Percentiles rank a stretch among this genome's conserved stretches.
phyloP scores from a whole-genome alignment of 2,113 vertebrate species.

The Zosterops hypoxanthus region DNA sequence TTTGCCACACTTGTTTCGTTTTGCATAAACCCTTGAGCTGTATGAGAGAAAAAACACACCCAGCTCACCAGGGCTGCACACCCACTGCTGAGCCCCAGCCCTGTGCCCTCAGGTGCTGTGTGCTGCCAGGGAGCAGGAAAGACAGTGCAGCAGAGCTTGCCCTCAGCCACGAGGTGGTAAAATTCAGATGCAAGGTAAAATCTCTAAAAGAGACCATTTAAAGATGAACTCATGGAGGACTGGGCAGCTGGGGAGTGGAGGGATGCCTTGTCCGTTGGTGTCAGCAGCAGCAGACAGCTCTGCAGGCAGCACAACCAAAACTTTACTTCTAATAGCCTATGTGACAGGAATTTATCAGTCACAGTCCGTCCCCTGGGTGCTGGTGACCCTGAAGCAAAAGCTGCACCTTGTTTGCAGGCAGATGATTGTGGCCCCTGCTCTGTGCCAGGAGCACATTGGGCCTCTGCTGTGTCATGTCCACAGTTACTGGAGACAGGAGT shows the following conservation, averaged over 20 bases:
- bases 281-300: background rate
- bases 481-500: background rate
- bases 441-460: background rate
- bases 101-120: background rate
- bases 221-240: accelerated
- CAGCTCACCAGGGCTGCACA: background rate
- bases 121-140: background rate
- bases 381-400: background rate
- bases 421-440: background rate
- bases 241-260: accelerated
- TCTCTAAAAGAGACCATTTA: background rate
- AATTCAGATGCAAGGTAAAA: background rate
- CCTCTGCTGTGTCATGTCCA: background rate
- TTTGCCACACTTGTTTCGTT: background rate
- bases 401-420: background rate
- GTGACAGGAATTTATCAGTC: background rate
- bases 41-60: background rate
- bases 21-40: background rate
- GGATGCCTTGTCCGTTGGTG: accelerated
- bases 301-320: background rate
- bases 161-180: background rate
- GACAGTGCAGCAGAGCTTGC: background rate
- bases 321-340: background rate
- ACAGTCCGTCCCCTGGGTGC: background rate
- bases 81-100: background rate